phyloP scores from a whole-genome alignment of 1,140 invertebrate species.

The Dendrolimus kikuchii region DNA sequence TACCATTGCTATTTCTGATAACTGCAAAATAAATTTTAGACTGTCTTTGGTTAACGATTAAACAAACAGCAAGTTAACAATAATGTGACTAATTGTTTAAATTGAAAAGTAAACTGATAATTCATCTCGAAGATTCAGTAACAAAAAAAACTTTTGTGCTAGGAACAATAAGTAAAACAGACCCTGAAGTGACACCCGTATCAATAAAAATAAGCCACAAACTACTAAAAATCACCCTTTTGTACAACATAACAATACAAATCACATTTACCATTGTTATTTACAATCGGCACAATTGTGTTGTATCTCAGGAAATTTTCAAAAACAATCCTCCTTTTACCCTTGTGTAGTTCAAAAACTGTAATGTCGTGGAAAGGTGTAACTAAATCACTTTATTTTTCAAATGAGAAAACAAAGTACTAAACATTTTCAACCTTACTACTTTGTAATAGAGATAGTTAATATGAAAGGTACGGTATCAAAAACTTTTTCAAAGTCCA shows the following conservation, averaged over 20 bases:
- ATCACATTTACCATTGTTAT: constrained; percentile 33
- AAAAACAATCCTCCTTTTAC: constrained; percentile 31
- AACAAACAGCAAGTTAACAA: no score
- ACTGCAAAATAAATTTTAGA: no score
- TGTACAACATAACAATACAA: constrained; percentile 28
- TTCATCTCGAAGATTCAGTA: no score
- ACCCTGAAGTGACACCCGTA: constrained; percentile 28
- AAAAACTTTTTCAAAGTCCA: not conserved
- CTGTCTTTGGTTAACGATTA: no score
- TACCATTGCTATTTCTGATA: no score
- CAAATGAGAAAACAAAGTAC: not conserved
- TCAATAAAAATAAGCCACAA: constrained; percentile 37
- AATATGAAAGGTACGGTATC: no score
- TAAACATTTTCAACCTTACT: no score
- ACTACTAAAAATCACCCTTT: constrained; percentile 47
- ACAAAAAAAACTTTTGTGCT: no score
- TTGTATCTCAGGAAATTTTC: constrained; percentile 33
- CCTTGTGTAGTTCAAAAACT: constrained; percentile 35
- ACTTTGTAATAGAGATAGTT: no score
- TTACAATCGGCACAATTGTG: constrained; percentile 34
- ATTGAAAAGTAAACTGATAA: no score
- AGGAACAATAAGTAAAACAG: constrained; percentile 8
- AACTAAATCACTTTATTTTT: constrained; percentile 2
- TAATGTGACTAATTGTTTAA: no score
- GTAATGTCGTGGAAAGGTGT: constrained; percentile 35